Base-by-base conservation (phyloP, 1,140 invertebrate genomes). In the Arion vulgaris region DNA sequence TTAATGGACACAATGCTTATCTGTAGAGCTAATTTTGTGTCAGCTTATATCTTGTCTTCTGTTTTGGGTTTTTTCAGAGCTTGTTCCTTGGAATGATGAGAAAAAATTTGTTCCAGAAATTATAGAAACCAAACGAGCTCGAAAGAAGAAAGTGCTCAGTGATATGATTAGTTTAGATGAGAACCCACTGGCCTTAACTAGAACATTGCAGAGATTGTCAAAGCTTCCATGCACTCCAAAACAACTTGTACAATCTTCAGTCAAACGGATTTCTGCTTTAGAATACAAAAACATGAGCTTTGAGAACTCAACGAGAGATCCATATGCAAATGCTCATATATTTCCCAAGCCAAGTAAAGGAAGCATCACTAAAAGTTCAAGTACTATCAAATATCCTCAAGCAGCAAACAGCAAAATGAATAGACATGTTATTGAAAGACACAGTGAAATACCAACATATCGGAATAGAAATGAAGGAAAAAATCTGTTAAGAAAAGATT, bases 101-200 rank as follows among this genome's bases (percentile, higher is more conserved):
- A 81, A 81, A n/a, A 81, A 81, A 28, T 81, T 81, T 69, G 62
- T 57, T 34, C 73, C 73, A 39, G 73, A 72, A 32, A 81, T 69
- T 51, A 82, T 78, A 75, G 84, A 81, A 38, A 81, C 80, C 15
- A 85, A 85, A 49, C 28, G 84, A 66, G n/a, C 62, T 9, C 36
- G 84, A 13, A 85, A 85, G 72, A 85, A 85, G 45, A 85, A 85
- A 28, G 72, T 85, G 26, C 41, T 79, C 1, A 68, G 71, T 72
- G 84, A 85, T 49, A 85, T 85, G 84, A 62, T 85, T 41, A 39
- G 75, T 34, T 38, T 85, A 15, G 84, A 85, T 53, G 80, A 85
- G n/a, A 62, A 85, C 26, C 73, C 69, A 53, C 2, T 71, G 4
- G 62, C 45, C 41, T 45, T 80, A 19, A 51, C 78, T 7, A 57